Evolutionary conservation across 2,797 vertebrate species (phyloP).

Genomic region (Ceryle rudis): DNA sequence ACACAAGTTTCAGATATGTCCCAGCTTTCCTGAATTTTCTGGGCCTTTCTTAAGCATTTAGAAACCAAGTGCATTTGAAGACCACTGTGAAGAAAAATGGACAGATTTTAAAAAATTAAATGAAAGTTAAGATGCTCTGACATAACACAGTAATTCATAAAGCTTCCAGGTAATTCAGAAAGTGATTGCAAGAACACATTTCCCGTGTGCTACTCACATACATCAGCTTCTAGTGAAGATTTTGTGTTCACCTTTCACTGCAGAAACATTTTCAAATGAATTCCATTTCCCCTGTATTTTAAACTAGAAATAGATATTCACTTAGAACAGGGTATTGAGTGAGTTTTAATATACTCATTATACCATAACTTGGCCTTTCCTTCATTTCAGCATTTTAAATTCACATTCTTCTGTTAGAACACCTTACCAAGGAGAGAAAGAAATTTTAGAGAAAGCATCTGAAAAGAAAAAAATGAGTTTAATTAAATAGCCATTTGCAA

Average conservation of each 20-base stretch:
- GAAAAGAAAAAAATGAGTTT: slow-evolving; percentile 6
- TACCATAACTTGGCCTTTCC: background rate
- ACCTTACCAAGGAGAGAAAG: slow-evolving; percentile 25
- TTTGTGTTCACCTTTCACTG: background rate
- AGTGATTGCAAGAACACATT: background rate
- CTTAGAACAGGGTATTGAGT: background rate
- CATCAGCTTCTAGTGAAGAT: background rate
- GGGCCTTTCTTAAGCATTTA: background rate
- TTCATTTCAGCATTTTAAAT: slow-evolving; percentile 24
- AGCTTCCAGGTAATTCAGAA: background rate
- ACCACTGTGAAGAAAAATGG: background rate
- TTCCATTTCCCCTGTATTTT: background rate
- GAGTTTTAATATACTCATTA: background rate
- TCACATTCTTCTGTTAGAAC: background rate
- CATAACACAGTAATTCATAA: background rate
- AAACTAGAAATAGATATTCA: background rate
- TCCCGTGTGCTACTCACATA: background rate
- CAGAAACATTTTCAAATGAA: background rate
- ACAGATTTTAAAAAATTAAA: background rate
- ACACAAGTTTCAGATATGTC: background rate
- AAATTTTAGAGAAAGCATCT: slow-evolving; percentile 53
- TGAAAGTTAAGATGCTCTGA: background rate
- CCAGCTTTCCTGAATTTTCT: background rate
- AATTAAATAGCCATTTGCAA: slow-evolving; percentile 71
- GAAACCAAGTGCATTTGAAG: background rate